A percentile compares a stretch with the other conserved stretches of the same genome.
Evolutionary conservation across 2,888 invertebrate species (phyloP).

Genomic region (Tiliacea citrago): DNA sequence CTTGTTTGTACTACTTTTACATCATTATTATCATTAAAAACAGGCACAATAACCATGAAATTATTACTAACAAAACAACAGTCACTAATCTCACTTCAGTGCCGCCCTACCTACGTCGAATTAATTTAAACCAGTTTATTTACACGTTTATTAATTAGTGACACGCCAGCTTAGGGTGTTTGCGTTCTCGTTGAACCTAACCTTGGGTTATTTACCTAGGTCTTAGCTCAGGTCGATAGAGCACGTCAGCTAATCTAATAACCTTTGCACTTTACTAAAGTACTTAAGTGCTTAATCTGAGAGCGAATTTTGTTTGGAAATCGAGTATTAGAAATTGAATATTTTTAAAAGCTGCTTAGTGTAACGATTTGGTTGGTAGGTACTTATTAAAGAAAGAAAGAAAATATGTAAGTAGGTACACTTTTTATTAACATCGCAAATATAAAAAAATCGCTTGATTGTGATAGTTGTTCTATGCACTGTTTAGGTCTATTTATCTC

Average conservation of each 20-base stretch:
- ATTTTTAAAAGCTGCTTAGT: no score
- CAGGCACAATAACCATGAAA: background rate
- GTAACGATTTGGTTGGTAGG: no score
- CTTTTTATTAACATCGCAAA: no score
- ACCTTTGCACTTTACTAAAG: conserved; percentile 20
- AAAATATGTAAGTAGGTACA: no score
- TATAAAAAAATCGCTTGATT: no score
- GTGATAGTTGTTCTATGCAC: no score
- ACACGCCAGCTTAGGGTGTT: conserved; percentile 51
- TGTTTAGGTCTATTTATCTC: no score
- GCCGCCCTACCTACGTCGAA: conserved; percentile 74
- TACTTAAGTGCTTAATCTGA: conserved; percentile 6
- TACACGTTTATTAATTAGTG: conserved; percentile 74
- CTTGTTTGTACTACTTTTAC: no score
- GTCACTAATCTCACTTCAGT: conserved; percentile 46
- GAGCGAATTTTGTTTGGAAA: conserved; percentile 2
- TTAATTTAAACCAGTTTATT: conserved; percentile 75
- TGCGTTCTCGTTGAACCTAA: conserved; percentile 55
- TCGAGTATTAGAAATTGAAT: background rate
- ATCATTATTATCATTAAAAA: no score
- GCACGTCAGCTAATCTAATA: conserved; percentile 42
- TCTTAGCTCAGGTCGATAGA: conserved; percentile 52
- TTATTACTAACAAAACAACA: background rate
- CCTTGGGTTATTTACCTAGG: conserved; percentile 61
- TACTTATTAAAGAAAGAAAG: no score